Evolutionary conservation across 2,888 invertebrate genomes (phyloP).

Genomic region (Amphipyra tragopoginis): DNA sequence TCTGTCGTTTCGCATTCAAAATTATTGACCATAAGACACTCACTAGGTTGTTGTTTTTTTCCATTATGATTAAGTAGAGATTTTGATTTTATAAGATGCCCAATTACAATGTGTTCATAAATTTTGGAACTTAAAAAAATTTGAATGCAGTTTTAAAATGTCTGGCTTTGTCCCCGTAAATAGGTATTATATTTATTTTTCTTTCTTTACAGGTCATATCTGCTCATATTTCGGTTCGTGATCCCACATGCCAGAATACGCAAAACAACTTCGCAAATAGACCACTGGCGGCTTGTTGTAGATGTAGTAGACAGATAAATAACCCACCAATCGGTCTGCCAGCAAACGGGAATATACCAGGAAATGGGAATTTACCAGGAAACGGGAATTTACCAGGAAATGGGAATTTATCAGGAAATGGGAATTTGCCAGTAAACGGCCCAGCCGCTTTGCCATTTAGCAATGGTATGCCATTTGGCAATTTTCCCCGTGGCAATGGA

Average conservation of each 20-base stretch:
- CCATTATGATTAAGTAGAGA: no score
- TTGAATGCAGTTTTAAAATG: no score
- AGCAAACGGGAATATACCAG: no score
- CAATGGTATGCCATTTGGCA: constrained; percentile 11
- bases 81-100: no score
- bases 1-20: no score
- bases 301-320: constrained; percentile 35
- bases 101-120: no score
- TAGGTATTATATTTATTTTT: constrained; percentile 23
- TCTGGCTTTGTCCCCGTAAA: no score
- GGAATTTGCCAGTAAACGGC: constrained; percentile 9
- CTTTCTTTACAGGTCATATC: constrained; percentile 57
- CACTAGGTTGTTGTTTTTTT: no score
- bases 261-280: constrained; percentile 9
- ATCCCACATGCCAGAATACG: constrained; percentile 45
- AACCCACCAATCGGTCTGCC: neutral
- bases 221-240: constrained; percentile 52
- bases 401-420: constrained; percentile 14
- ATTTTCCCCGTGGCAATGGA: constrained; percentile 5
- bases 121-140: no score
- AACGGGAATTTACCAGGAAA: no score
- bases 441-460: neutral
- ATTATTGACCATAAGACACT: no score
- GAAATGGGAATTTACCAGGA: constrained; percentile 13
- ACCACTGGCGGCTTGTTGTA: constrained; percentile 1